Base-by-base conservation (phyloP, 2,888 invertebrate genomes). In the Dioctria rufipes region DNA sequence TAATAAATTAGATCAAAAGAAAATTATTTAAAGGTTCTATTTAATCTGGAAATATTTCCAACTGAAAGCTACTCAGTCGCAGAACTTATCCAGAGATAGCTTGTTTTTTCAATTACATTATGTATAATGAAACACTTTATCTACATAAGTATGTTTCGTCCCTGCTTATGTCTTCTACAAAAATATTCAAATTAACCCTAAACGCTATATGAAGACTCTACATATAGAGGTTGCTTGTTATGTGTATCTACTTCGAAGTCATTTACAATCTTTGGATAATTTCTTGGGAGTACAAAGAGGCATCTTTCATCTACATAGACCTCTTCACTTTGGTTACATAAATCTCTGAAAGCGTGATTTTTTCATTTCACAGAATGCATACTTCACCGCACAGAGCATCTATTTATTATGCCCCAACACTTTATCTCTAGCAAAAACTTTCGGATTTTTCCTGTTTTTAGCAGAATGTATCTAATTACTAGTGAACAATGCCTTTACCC, bases 391-490 rank as follows among this genome's bases (percentile, higher is more conserved):
- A 51, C 54, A 54, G 40, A 71, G 54, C 54, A n/a, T 71, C 71
- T 71, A 71, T 71, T 71, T 71, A 71, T 71, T 71, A 71, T 46
- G 51, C 67, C 37, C 67, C 46, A 71, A 71, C 71, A 71, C 39
- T 51, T 71, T 71, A 71, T 71, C 25, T 25, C 71, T 71, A 54
- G 71, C 71, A 71, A 71, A 71, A 25, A 25, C 25, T 25, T 25
- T 63, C 63, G 65, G 25, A 25, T 25, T 25, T 63, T 63, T n/a
- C 63, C 8, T 49, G 63, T 78, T 43, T 78, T 78, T 78, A 78
- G 77, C 77, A 78, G 63, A 78, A 49, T 42, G 63, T 43, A 49
- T 63, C 77, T 78, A 78, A 78, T 78, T 78, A 46, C 61, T 78
- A 61, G 77, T 78, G 77, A 78, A 78, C 49, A 63, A 63, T 63